A percentile compares a stretch with the other conserved stretches of the same genome.
Conservation (phyloP, 2,888 invertebrate genomes). For the Mamestra brassicae region DNA sequence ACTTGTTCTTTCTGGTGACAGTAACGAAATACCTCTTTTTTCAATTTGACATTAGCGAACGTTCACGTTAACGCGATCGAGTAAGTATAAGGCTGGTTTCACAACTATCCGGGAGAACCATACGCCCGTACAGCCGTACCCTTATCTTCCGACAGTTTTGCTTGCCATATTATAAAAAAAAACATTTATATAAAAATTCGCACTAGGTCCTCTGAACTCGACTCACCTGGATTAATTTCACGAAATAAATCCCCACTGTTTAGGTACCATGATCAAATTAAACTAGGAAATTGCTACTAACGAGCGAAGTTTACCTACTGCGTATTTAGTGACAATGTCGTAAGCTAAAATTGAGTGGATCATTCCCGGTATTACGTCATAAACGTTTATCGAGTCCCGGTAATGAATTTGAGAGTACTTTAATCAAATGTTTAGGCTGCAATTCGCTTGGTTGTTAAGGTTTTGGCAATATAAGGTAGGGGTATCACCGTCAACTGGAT, state of each 20-base stretch:
- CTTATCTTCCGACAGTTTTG: no score
- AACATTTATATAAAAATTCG: no score
- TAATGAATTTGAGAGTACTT: constrained; percentile 38
- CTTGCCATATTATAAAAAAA: no score
- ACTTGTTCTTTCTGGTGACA: no score
- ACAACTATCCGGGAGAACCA: no score
- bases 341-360: constrained; percentile 31
- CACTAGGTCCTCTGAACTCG: constrained; percentile 3
- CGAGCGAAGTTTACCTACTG: constrained; percentile 37
- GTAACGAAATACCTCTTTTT: no score
- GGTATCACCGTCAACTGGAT: no score
- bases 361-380: constrained; percentile 31
- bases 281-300: constrained; percentile 35
- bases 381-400: constrained; percentile 40
- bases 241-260: constrained; percentile 29
- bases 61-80: no score
- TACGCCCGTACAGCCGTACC: no score
- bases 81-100: no score
- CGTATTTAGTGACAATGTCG: constrained; percentile 22
- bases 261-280: constrained; percentile 39
- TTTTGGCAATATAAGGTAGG: no score
- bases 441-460: not conserved
- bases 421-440: constrained; percentile 25
- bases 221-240: constrained; percentile 36
- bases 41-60: no score